A percentile compares a stretch with the other conserved stretches of the same genome.
Evolutionary conservation across 2,888 invertebrate species (phyloP).

Genomic region (Taphrorychus bicolor): DNA sequence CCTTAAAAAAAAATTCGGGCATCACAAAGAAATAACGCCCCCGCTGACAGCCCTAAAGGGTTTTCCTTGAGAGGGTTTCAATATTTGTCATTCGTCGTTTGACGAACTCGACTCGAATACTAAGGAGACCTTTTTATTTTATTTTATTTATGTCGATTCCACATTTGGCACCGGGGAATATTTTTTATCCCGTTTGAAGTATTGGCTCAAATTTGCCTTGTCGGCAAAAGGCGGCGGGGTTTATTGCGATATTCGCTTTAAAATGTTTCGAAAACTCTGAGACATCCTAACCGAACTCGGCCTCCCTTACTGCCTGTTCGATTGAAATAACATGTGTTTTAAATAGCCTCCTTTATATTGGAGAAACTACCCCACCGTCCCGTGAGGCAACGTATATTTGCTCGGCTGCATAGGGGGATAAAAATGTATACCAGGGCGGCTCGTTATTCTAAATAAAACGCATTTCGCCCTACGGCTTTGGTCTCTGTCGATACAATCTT

Average conservation of each 20-base stretch:
- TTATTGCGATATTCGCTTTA: background rate
- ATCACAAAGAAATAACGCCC: conserved; percentile 24
- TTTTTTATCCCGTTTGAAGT: background rate
- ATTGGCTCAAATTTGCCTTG: background rate
- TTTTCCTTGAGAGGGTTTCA: conserved; percentile 32
- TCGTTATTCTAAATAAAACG: background rate
- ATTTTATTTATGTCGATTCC: conserved; percentile 24
- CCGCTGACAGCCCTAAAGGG: conserved; percentile 27
- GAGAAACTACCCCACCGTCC: conserved; percentile 6
- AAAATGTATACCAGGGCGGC: background rate
- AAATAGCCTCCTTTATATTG: conserved; percentile 26
- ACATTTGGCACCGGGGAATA: conserved; percentile 14
- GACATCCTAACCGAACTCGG: too few relatives aligned
- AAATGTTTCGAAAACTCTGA: background rate
- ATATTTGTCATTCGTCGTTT: conserved; percentile 35
- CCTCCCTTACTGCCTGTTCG: conserved; percentile 29
- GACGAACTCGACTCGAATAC: conserved; percentile 24
- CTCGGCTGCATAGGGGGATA: background rate
- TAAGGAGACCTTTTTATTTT: conserved; percentile 24
- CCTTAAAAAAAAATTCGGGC: conserved; percentile 14
- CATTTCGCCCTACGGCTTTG: background rate
- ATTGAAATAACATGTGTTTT: conserved; percentile 36
- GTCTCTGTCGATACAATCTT: too few relatives aligned
- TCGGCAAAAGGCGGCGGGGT: background rate
- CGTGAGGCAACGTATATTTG: conserved; percentile 5